phyloP scores from a whole-genome alignment of 2,888 invertebrate species.

The Sarcophaga rosellei region DNA sequence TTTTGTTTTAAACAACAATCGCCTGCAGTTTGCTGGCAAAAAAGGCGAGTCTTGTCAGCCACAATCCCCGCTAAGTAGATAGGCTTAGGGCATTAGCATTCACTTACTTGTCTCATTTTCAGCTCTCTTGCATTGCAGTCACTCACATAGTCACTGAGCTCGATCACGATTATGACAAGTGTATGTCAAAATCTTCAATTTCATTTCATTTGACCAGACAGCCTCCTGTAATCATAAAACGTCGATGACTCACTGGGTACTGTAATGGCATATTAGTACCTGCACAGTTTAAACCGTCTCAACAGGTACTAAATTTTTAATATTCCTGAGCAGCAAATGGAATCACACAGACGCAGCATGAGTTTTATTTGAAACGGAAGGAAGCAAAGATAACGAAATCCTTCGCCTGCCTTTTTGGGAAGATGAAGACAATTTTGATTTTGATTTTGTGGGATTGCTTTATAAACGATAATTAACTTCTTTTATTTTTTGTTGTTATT shows the following conservation, averaged over 20 bases:
- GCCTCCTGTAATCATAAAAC: conserved; percentile 71
- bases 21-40: conserved; percentile 53
- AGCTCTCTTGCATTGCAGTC: no score
- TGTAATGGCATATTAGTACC: neutral
- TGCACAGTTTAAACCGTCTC: neutral
- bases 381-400: conserved; percentile 25
- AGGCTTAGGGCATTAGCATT: conserved; percentile 58
- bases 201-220: conserved; percentile 57
- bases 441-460: neutral
- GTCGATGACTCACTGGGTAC: conserved; percentile 26
- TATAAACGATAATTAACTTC: neutral
- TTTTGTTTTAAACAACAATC: conserved; percentile 38
- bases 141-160: conserved; percentile 17
- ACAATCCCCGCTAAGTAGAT: conserved; percentile 58
- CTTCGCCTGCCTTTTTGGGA: neutral
- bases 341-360: neutral
- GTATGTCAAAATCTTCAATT: conserved; percentile 59
- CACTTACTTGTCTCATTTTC: no score
- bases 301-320: conserved; percentile 19
- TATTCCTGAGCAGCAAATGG: neutral
- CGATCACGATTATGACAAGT: conserved; percentile 55
- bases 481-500: no score
- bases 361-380: conserved; percentile 44
- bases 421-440: neutral
- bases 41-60: conserved; percentile 58